Evolutionary conservation across 1,140 invertebrate genomes (phyloP).

Genomic region (Drosophila novamexicana): DNA sequence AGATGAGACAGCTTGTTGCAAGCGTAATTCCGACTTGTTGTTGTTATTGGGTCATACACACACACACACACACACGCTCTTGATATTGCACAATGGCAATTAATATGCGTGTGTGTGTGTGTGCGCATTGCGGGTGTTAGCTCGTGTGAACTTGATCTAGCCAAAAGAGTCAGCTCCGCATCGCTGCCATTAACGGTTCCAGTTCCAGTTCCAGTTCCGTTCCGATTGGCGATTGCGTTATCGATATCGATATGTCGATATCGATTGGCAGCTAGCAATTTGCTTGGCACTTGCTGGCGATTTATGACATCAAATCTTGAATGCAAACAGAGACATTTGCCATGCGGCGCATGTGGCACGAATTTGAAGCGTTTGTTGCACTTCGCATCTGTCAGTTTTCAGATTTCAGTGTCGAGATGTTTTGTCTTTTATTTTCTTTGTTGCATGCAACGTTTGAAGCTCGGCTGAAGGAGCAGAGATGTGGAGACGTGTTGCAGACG

Average conservation of each 20-base stretch:
- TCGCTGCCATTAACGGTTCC: not conserved
- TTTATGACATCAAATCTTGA: conserved; percentile 21
- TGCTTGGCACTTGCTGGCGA: conserved; percentile 66
- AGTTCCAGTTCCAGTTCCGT: not conserved
- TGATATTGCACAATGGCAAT: conserved; percentile 17
- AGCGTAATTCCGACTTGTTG: conserved; percentile 24
- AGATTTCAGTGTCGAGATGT: conserved; percentile 73
- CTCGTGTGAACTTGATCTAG: conserved; percentile 17
- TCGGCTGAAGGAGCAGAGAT: conserved; percentile 3
- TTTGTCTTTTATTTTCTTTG: conserved; percentile 2
- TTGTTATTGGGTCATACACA: conserved; percentile 35
- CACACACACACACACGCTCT: conserved; percentile 4
- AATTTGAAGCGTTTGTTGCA: conserved; percentile 65
- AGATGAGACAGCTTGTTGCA: conserved; percentile 46
- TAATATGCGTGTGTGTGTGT: not conserved
- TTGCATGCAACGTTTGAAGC: conserved; percentile 15
- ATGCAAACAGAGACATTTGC: conserved; percentile 28
- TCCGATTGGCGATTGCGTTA: not conserved
- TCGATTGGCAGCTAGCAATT: conserved; percentile 43
- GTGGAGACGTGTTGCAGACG: conserved; percentile 31
- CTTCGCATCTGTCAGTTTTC: conserved; percentile 78
- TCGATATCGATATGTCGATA: not conserved
- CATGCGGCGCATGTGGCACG: conserved; percentile 39
- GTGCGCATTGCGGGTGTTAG: conserved; percentile 1
- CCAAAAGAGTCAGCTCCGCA: not conserved